These are phyloP conservation scores for Metopolophium dirhodum DNA, from an alignment of 1,140 invertebrate genomes.

Conservation along the genomic window DNA sequence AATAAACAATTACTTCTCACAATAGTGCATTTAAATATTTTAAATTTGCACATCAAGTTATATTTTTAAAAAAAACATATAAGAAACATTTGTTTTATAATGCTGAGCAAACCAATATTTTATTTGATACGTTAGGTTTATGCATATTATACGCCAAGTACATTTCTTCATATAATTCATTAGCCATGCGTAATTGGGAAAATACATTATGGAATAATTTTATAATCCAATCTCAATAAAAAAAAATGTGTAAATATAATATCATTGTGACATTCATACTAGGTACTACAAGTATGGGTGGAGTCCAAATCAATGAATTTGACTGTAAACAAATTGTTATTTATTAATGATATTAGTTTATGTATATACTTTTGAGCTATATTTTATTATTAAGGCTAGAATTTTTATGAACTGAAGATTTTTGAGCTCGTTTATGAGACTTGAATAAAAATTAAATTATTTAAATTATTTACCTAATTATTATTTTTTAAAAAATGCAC, in stretches of 20 bases:
- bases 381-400: neutral
- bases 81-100: neutral
- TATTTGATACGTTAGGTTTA: neutral
- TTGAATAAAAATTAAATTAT: no score
- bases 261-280: neutral
- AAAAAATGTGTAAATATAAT: neutral
- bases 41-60: neutral
- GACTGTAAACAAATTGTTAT: neutral
- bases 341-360: neutral
- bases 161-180: no score
- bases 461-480: neutral
- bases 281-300: neutral
- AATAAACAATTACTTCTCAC: neutral
- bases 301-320: neutral
- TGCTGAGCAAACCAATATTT: neutral
- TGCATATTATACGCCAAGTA: neutral
- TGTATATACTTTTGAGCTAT: neutral
- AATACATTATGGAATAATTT: neutral
- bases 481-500: no score
- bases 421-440: no score
- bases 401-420: neutral
- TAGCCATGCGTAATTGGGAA: neutral
- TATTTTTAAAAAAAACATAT: neutral
- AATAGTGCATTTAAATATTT: neutral
- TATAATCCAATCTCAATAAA: neutral